Conservation (phyloP, 2,888 invertebrate species). For the Toxonevra muliebris region DNA sequence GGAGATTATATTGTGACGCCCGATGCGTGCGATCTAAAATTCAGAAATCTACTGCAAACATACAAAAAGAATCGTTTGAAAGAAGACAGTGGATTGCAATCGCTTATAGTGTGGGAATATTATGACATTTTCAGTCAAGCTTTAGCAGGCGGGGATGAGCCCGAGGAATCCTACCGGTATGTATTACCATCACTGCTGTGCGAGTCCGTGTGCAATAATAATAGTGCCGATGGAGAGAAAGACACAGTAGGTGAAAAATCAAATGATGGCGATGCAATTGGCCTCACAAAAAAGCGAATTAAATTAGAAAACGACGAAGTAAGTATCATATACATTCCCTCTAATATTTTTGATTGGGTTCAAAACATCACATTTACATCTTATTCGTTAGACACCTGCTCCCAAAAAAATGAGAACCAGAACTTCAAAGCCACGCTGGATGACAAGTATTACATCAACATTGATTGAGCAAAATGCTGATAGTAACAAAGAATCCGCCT, state of each 20-base stretch:
- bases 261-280: background rate
- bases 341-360: no score
- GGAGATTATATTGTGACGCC: slow-evolving; percentile 33
- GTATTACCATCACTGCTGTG: slow-evolving; percentile 34
- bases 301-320: no score
- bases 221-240: background rate
- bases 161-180: slow-evolving; percentile 1
- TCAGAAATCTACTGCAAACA: slow-evolving; percentile 37
- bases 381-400: background rate
- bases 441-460: background rate
- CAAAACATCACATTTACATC: background rate
- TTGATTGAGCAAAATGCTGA: background rate
- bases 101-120: slow-evolving; percentile 35
- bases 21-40: slow-evolving; percentile 36
- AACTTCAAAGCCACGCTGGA: background rate
- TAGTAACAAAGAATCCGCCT: no score
- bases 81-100: slow-evolving; percentile 33
- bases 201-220: slow-evolving; percentile 30
- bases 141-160: slow-evolving; percentile 12
- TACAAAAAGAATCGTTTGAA: slow-evolving; percentile 37
- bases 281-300: no score
- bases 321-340: no score
- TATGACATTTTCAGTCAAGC: slow-evolving; percentile 34
- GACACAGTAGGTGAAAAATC: background rate
- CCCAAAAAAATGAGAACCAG: background rate